phyloP scores from a whole-genome alignment of 2,113 vertebrate genomes.

The Lagenorhynchus albirostris region DNA sequence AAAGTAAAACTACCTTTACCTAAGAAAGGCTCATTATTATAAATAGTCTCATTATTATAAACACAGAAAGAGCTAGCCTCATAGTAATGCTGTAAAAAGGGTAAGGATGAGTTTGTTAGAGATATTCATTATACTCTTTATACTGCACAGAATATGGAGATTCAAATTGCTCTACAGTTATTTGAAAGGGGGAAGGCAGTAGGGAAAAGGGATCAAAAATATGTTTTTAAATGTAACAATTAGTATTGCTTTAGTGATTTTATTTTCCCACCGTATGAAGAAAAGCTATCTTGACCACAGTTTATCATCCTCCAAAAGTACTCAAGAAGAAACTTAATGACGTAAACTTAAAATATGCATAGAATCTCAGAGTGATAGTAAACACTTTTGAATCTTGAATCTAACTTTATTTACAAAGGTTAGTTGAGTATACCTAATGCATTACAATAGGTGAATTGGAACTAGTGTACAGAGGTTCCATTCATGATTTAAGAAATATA shows the following conservation, averaged over 20 bases:
- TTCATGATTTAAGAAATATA: slow-evolving; percentile 51
- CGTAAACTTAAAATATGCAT: slow-evolving; percentile 59
- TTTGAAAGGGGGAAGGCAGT: background rate
- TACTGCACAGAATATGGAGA: background rate
- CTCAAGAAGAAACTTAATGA: slow-evolving; percentile 56
- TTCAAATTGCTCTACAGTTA: slow-evolving; percentile 41
- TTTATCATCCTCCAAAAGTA: slow-evolving; percentile 54
- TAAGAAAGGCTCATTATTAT: background rate
- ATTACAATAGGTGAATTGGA: slow-evolving; percentile 57
- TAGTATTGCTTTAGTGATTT: slow-evolving; percentile 55
- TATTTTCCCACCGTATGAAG: slow-evolving; percentile 43
- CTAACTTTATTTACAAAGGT: slow-evolving; percentile 45
- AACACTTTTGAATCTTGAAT: slow-evolving; percentile 34
- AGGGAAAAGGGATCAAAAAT: slow-evolving; percentile 27
- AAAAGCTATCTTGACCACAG: slow-evolving; percentile 66
- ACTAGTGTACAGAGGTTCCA: slow-evolving; percentile 32
- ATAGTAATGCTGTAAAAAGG: background rate
- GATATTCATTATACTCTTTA: background rate
- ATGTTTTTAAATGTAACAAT: background rate
- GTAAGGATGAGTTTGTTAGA: background rate
- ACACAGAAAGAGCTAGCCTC: background rate
- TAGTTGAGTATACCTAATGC: slow-evolving; percentile 16
- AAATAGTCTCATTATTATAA: background rate
- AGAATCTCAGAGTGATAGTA: slow-evolving; percentile 54
- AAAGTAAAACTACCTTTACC: background rate